Percentiles rank a stretch among this genome's conserved stretches.
These are phyloP conservation scores for Melanotaenia nigrans DNA, from an alignment of 2,797 vertebrate species.

Conservation along the genomic window DNA sequence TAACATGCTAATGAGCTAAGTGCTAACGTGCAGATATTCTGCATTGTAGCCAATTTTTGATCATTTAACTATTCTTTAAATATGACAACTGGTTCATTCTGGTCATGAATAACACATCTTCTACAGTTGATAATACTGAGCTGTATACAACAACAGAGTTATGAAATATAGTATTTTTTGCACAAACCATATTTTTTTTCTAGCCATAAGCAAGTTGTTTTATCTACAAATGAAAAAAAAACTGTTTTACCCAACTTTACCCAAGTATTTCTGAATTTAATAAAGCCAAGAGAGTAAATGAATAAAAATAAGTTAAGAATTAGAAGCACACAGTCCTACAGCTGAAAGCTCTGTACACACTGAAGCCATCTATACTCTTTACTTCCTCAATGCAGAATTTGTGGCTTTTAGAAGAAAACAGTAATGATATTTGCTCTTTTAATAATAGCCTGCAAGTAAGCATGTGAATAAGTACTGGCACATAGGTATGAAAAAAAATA, in stretches of 20 bases:
- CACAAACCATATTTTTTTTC: background rate
- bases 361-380: background rate
- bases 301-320: background rate
- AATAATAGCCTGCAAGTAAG: background rate
- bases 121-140: too few relatives aligned
- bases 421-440: background rate
- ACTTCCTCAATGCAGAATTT: background rate
- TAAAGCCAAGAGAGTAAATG: background rate
- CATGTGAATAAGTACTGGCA: background rate
- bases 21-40: too few relatives aligned
- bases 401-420: background rate
- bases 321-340: background rate
- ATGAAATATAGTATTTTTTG: too few relatives aligned
- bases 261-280: background rate
- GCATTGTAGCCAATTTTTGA: too few relatives aligned
- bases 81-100: too few relatives aligned
- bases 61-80: too few relatives aligned
- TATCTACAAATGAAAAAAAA: background rate
- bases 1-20: too few relatives aligned
- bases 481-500: background rate
- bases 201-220: background rate
- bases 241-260: background rate
- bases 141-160: too few relatives aligned
- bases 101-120: too few relatives aligned
- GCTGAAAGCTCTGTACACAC: background rate